Base-by-base conservation (phyloP, 2,888 invertebrate genomes). In the Cylindroiulus punctatus region DNA sequence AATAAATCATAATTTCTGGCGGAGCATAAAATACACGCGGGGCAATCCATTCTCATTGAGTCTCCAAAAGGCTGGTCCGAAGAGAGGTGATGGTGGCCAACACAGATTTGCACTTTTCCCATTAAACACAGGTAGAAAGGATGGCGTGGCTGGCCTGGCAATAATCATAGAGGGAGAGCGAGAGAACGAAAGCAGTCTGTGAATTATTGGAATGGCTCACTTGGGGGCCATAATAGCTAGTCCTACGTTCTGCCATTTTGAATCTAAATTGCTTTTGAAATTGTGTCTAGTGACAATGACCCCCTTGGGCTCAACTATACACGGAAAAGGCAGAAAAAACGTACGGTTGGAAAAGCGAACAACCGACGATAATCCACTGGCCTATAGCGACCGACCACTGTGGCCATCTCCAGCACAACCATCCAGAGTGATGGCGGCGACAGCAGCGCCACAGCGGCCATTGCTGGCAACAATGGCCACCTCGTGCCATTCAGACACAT, bases 191-290 rank as follows among this genome's bases (percentile, higher is more conserved):
- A 85, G 65, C 85, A 30, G 47, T 36, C 85, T 47, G 86, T 86
- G 86, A 86, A 76, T 86, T 86, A 86, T 86, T 84, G 42, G 84
- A 84, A 86, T 86, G 52, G 84, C 84, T 76, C 86, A 76, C 86
- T 86, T 36, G 86, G 86, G 86, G 47, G 81, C 81, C 84, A 44
- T 86, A 86, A 86, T 76, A 84, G 84, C 86, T 65, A 84, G 86
- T 86, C 84, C 86, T 84, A 84, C 76, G 84, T 86, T 86, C 86
- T 86, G 65, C 86, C 86, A 86, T 86, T 86, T 86, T 86, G 86
- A 86, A 86, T 86, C 86, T 84, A 86, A 86, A 86, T 86, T 86
- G 86, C 86, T 84, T 86, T 84, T 86, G 84, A 86, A 86, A 86
- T 86, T 84, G 86, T 86, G 84, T 84, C 86, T 84, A 86, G 86